Evolutionary conservation across 2,797 vertebrate genomes (phyloP), one percentile per base, ranked within the genome.

Genomic region (Notoglanidium macrostoma): DNA sequence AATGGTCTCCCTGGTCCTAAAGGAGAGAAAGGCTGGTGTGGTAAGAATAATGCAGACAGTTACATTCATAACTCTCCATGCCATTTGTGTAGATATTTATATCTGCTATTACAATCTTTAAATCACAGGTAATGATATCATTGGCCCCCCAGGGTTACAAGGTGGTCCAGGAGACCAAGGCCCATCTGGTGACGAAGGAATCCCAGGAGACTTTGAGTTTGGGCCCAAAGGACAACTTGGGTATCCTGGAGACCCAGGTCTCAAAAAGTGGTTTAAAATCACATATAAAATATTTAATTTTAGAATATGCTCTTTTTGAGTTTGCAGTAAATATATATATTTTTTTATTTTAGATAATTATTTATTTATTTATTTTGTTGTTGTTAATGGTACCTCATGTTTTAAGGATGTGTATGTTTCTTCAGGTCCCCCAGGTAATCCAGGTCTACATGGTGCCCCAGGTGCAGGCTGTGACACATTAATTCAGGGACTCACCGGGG

Each of bases 101-200:
- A 35, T 35, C 7, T 68, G 32, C 35, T 35, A 17, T 68, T 35
- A 35, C 32, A 68, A 19, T 35, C 67, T 35, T 68, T 68, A 57
- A 88, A 82, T 54, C 40, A 15, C 54, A 78, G 88, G 80, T 32
- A 3, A 63, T 10, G 55, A 49, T 81, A 1, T 46, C 1, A 0
- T 57, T 40, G 85, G 85, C 49, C 63, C 14, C 44, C 49, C 87
- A 49, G 87, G 82, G 12, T 21, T 79, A 57, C 74, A 15, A 17
- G 89, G 89, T 49, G 78, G 72, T 59, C 89, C 86, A 14, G 89
- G 89, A 78, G 76, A 86, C 44, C 54, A 44, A 46, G 89, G 89
- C 17, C 59, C n/a, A 40, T 26, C 32, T 44, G 89, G 89, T 77
- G 40, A 19, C 9, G 61, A 59, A 29, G 89, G 89, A 86, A 32